These are phyloP conservation scores for Liasis olivaceus DNA, from an alignment of 2,797 vertebrate species.

Conservation along the genomic window DNA sequence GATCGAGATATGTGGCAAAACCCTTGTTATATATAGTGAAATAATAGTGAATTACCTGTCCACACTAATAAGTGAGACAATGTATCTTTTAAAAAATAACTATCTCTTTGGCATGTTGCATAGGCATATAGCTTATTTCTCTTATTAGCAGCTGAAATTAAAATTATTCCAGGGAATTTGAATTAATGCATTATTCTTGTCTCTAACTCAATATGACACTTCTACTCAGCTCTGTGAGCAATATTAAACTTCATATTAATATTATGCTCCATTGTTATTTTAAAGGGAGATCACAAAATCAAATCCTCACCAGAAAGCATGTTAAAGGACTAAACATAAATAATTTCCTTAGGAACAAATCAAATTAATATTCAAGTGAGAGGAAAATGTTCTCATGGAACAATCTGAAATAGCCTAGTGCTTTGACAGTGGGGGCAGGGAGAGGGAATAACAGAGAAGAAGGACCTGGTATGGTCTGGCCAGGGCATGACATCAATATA, in stretches of 20 bases:
- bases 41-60: constrained; percentile 52
- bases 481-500: background rate
- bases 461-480: background rate
- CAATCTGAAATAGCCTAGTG: constrained; percentile 12
- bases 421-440: background rate
- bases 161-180: background rate
- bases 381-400: background rate
- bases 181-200: constrained; percentile 17
- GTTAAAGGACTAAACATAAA: background rate
- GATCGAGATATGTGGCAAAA: constrained; percentile 58
- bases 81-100: constrained; percentile 37
- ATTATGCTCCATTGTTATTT: constrained; percentile 12
- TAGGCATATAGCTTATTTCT: background rate
- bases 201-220: background rate
- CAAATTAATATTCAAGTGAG: constrained; percentile 16
- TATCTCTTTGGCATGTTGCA: background rate
- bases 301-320: background rate
- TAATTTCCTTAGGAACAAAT: background rate
- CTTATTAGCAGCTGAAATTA: background rate
- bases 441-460: background rate
- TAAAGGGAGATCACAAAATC: background rate
- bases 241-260: constrained; percentile 13
- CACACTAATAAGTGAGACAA: constrained; percentile 44
- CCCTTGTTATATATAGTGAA: constrained; percentile 60
- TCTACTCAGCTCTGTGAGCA: constrained; percentile 13